Conservation (phyloP, 2,113 vertebrate genomes). For the Meriones unguiculatus region DNA sequence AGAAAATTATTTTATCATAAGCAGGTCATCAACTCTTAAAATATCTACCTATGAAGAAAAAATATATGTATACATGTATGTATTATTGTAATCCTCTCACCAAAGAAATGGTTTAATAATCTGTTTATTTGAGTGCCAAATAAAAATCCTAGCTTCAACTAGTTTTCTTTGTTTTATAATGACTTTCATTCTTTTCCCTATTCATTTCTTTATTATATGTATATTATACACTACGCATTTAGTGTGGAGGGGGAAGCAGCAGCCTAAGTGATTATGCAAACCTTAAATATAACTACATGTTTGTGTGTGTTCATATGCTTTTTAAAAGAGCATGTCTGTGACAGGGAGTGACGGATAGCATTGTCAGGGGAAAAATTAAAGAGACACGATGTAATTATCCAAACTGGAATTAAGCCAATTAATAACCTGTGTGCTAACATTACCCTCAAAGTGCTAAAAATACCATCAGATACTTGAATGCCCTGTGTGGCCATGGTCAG, state of each 20-base stretch:
- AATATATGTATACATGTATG: not conserved
- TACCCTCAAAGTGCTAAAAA: conserved; percentile 74
- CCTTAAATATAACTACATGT: conserved; percentile 69
- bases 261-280: conserved; percentile 41
- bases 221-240: conserved; percentile 49
- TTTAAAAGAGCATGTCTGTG: conserved; percentile 78
- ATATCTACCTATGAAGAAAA: conserved; percentile 81
- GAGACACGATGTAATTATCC: conserved; percentile 84
- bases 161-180: conserved; percentile 67
- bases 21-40: conserved; percentile 80
- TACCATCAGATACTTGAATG: conserved; percentile 70
- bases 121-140: conserved; percentile 72
- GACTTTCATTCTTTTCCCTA: conserved; percentile 62
- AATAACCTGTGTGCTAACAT: conserved; percentile 82
- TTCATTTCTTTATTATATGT: conserved; percentile 55
- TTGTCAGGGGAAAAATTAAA: conserved; percentile 80
- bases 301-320: conserved; percentile 70
- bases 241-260: not conserved
- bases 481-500: conserved; percentile 59
- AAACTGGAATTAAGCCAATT: conserved; percentile 84
- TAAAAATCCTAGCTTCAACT: conserved; percentile 68
- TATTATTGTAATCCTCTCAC: conserved; percentile 83
- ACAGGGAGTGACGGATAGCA: conserved; percentile 80
- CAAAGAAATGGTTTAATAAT: conserved; percentile 84
- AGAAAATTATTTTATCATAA: conserved; percentile 75